phyloP scores from a whole-genome alignment of 2,888 invertebrate genomes.

The Acronicta alni region DNA sequence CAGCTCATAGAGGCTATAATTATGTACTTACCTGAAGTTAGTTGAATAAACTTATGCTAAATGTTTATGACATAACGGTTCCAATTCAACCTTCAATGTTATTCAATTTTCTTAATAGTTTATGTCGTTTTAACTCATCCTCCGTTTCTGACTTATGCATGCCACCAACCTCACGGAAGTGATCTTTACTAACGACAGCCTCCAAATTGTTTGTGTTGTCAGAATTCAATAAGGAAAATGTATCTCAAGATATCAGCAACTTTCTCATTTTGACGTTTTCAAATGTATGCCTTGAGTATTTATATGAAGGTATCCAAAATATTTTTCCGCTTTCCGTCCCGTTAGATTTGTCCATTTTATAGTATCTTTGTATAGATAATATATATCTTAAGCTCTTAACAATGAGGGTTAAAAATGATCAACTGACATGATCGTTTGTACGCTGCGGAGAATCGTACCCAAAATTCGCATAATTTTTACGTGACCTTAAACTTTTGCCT shows the following conservation, averaged over 20 bases:
- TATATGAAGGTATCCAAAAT: too few relatives aligned
- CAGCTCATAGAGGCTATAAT: too few relatives aligned
- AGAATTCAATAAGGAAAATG: constrained; percentile 39
- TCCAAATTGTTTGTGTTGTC: constrained; percentile 34
- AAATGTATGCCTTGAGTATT: constrained; percentile 1
- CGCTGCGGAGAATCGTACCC: background rate
- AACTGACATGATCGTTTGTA: background rate
- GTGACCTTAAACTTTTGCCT: constrained; percentile 32
- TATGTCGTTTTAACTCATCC: background rate
- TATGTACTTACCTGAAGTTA: too few relatives aligned
- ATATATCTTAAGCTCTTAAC: background rate
- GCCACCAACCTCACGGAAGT: constrained; percentile 18
- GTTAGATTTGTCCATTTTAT: background rate
- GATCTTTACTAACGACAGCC: constrained; percentile 29
- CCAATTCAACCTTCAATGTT: too few relatives aligned
- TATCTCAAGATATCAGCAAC: constrained; percentile 35
- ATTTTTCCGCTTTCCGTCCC: too few relatives aligned
- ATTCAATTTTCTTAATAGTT: background rate
- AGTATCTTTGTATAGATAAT: too few relatives aligned
- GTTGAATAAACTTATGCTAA: too few relatives aligned
- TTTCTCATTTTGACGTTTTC: constrained; percentile 37
- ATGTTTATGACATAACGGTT: too few relatives aligned
- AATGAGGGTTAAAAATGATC: background rate
- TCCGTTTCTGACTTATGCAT: too few relatives aligned
- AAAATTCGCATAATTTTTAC: constrained; percentile 20